These are phyloP conservation scores for Papilio xuthus DNA, from an alignment of 1,140 invertebrate genomes.

Conservation along the genomic window DNA sequence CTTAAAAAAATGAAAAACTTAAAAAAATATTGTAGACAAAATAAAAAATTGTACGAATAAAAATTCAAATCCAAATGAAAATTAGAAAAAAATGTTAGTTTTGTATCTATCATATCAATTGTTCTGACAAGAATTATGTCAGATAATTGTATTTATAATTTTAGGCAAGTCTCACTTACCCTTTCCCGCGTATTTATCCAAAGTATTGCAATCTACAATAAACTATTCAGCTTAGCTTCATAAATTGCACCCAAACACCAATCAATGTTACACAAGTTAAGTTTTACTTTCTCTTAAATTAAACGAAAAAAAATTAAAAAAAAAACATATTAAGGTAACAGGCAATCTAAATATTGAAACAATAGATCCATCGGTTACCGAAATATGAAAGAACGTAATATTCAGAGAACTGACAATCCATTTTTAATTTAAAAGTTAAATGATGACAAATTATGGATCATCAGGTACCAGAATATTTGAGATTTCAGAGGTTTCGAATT, in stretches of 20 bases:
- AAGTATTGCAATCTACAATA: neutral
- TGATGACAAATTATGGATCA: slow-evolving; percentile 43
- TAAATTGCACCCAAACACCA: neutral
- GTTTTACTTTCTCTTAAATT: neutral
- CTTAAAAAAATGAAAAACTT: slow-evolving; percentile 2
- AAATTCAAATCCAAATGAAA: neutral
- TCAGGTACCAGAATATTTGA: slow-evolving; percentile 46
- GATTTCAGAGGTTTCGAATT: slow-evolving; percentile 62
- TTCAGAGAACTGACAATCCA: slow-evolving; percentile 1
- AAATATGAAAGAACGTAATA: slow-evolving; percentile 1
- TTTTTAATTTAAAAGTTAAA: neutral
- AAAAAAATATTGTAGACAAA: neutral
- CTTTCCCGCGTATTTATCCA: neutral
- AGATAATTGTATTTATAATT: neutral
- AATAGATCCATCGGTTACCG: neutral
- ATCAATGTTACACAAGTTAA: neutral
- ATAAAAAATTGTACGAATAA: too few relatives aligned
- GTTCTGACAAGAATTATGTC: too few relatives aligned
- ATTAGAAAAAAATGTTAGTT: neutral
- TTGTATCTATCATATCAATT: too few relatives aligned
- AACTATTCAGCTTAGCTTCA: neutral
- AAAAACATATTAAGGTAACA: slow-evolving; percentile 36
- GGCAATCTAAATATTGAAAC: slow-evolving; percentile 35
- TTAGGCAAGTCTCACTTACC: neutral
- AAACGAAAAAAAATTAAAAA: slow-evolving; percentile 1